A percentile compares a stretch with the other conserved stretches of the same genome.
These are phyloP conservation scores for Hydractinia echinata DNA, from an alignment of 30 jellyfish, hydroid and myxozoan species.

Conservation along the genomic window DNA sequence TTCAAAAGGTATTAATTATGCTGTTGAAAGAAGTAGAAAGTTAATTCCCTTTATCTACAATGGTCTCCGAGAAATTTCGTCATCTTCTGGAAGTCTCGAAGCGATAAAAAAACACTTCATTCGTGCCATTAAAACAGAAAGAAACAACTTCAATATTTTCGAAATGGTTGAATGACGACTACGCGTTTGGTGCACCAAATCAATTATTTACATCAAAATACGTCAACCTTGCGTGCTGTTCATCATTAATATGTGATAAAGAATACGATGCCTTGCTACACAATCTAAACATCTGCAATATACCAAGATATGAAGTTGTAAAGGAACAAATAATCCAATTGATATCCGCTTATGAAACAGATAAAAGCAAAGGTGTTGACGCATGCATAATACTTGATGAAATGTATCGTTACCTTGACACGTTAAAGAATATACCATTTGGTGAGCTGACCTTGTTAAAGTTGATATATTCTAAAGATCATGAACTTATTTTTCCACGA, in stretches of 20 bases:
- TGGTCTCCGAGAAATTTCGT: not conserved
- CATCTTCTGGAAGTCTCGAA: not conserved
- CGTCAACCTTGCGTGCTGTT: not conserved
- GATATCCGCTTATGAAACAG: not conserved
- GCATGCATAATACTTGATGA: not conserved
- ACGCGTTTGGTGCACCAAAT: not conserved
- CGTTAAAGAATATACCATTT: no score
- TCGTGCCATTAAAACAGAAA: constrained; percentile 13
- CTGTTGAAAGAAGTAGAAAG: constrained; percentile 1
- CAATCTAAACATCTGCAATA: not conserved
- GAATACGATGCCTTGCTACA: not conserved
- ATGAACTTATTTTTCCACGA: not conserved
- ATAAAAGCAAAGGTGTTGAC: not conserved
- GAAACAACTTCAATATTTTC: not conserved
- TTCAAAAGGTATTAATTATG: not conserved
- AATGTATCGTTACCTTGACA: not conserved
- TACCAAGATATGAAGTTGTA: not conserved
- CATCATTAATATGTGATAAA: not conserved
- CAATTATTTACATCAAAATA: not conserved
- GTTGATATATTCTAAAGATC: not conserved
- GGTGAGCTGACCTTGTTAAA: no score
- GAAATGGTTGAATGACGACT: not conserved
- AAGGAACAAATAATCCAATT: not conserved
- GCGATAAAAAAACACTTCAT: not conserved
- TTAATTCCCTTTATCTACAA: not conserved